Evolutionary conservation across 2,888 invertebrate genomes (phyloP), one percentile per base, ranked within the genome.

Genomic region (Megastigmus dorsalis): DNA sequence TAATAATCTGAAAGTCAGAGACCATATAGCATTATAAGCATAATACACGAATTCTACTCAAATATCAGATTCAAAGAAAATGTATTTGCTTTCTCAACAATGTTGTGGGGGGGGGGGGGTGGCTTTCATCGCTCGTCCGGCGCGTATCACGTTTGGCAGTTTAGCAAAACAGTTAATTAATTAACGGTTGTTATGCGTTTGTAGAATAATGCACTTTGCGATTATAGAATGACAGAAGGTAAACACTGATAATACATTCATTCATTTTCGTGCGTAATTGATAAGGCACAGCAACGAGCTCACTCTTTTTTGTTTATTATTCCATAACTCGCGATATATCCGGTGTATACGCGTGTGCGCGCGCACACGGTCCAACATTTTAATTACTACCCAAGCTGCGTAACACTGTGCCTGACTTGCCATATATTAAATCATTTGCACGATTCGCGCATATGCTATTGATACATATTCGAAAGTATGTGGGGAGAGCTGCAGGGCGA

Each of bases 381-480:
- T 55, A 63, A 71, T 71, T 71, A 45, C n/a, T n/a, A n/a, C 43
- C 36, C 36, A 59, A 59, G 48, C 13, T 59, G 18, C 23, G 23
- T 30, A 57, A 57, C 65, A 57, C 38, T 50, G 30, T 30, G 18
- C 30, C 26, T 36, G 62, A 43, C 30, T 41, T 30, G 48, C 20
- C 38, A 13, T 43, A n/a, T 10, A 55, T 63, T 71, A 45, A 71
- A 63, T 71, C 65, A 63, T 48, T 43, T 55, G 18, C 48, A 5
- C 45, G 6, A 43, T 18, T 4, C 10, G 20, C 26, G 6, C 20
- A 13, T 28, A 23, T n/a, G 9, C n/a, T 41, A 36, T 26, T 33
- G 26, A 54, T 20, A 20, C n/a, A n/a, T n/a, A n/a, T n/a, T n/a
- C n/a, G n/a, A n/a, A n/a, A n/a, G n/a, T n/a, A n/a, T n/a, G n/a